Evolutionary conservation across 2,888 invertebrate genomes (phyloP).

Genomic region (Pachliopta kotzebuea): DNA sequence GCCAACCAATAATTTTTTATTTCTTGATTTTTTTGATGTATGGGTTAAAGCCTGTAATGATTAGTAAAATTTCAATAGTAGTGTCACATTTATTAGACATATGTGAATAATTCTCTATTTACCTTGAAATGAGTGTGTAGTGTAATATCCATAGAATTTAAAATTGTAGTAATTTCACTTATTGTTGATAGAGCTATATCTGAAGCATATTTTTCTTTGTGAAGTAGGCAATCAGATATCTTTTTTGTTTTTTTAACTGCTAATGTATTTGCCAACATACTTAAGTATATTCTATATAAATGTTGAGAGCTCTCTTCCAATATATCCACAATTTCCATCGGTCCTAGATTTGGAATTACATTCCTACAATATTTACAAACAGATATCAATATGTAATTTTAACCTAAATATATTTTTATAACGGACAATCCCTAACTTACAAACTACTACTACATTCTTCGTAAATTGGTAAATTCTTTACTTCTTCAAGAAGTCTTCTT

Average conservation of each 20-base stretch:
- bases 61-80: not conserved
- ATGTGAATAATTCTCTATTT: conserved; percentile 26
- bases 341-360: conserved; percentile 41
- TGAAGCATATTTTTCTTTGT: conserved; percentile 69
- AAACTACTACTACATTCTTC: conserved; percentile 41
- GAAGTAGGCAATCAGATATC: conserved; percentile 56
- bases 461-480: conserved; percentile 64
- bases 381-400: conserved; percentile 14
- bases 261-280: conserved; percentile 61
- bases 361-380: conserved; percentile 36
- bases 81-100: not conserved
- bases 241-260: conserved; percentile 60
- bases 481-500: conserved; percentile 56
- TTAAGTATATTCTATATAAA: conserved; percentile 64
- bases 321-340: conserved; percentile 59
- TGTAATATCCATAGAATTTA: conserved; percentile 66
- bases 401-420: not conserved
- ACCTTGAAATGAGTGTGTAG: conserved; percentile 66
- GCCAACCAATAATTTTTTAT: conserved; percentile 65
- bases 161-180: conserved; percentile 57
- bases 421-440: conserved; percentile 12
- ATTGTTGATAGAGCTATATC: conserved; percentile 61
- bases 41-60: conserved; percentile 41
- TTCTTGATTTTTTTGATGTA: conserved; percentile 43
- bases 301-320: conserved; percentile 68